These are phyloP conservation scores for Andrena flavipes DNA, from an alignment of 2,888 invertebrate genomes.

Conservation along the genomic window DNA sequence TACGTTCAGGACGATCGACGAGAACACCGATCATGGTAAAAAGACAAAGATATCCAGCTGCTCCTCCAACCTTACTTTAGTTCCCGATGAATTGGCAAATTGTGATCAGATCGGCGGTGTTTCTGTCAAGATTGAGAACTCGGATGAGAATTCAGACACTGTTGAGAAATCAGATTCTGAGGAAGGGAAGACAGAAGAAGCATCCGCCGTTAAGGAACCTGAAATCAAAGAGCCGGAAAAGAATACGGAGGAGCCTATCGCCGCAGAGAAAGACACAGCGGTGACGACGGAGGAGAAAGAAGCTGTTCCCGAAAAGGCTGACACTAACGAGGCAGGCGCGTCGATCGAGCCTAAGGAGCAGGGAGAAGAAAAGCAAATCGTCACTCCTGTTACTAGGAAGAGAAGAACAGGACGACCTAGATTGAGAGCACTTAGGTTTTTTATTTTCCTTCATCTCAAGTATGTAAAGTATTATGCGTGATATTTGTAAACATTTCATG, in stretches of 20 bases:
- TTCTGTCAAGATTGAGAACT: slow-evolving; percentile 82
- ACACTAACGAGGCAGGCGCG: slow-evolving; percentile 46
- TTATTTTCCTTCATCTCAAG: slow-evolving; percentile 39
- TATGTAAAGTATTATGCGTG: slow-evolving; percentile 24
- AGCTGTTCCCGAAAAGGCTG: slow-evolving; percentile 48
- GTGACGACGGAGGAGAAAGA: slow-evolving; percentile 45
- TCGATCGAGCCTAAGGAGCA: slow-evolving; percentile 28
- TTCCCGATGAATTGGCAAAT: slow-evolving; percentile 81
- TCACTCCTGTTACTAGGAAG: slow-evolving; percentile 73
- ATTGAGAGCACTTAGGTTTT: slow-evolving; percentile 77
- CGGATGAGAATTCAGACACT: slow-evolving; percentile 78
- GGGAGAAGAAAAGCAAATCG: slow-evolving; percentile 54
- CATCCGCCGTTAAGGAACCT: slow-evolving; percentile 25
- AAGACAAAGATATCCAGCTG: slow-evolving; percentile 83
- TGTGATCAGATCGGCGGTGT: slow-evolving; percentile 83
- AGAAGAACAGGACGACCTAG: slow-evolving; percentile 76
- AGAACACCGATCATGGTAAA: slow-evolving; percentile 83
- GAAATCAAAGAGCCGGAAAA: slow-evolving; percentile 50
- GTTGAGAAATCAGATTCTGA: slow-evolving; percentile 86
- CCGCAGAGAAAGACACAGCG: slow-evolving; percentile 30
- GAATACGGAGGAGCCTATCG: slow-evolving; percentile 13
- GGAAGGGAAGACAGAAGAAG: slow-evolving; percentile 72
- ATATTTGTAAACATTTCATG: slow-evolving; percentile 54
- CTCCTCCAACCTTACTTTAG: slow-evolving; percentile 80
- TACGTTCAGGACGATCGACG: slow-evolving; percentile 87